phyloP scores from a whole-genome alignment of 2,113 vertebrate species.

The Festucalex cinctus region DNA sequence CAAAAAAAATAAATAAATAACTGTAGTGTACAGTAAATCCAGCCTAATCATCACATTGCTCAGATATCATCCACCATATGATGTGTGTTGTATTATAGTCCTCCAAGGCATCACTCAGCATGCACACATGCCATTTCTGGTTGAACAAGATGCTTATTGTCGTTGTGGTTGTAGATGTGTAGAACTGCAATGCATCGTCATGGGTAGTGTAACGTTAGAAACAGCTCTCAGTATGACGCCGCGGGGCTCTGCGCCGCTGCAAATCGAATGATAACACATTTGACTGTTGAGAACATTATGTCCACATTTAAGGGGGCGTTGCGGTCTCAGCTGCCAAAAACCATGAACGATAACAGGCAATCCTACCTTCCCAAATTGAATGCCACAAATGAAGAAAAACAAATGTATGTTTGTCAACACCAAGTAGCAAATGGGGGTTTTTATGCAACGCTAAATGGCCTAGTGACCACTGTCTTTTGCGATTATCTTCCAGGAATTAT shows the following conservation, averaged over 20 bases:
- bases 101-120: not conserved
- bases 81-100: not conserved
- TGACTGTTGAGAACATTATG: slow-evolving; percentile 1
- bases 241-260: not conserved
- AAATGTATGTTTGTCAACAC: not conserved
- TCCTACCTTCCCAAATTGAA: slow-evolving; percentile 59
- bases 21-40: too few relatives aligned
- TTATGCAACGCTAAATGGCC: too few relatives aligned
- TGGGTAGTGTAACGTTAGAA: not conserved
- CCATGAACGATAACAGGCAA: slow-evolving; percentile 48
- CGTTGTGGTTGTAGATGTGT: not conserved
- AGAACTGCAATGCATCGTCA: not conserved
- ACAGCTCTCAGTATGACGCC: not conserved
- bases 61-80: not conserved
- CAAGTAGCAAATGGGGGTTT: too few relatives aligned
- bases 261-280: not conserved
- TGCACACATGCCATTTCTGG: slow-evolving; percentile 1
- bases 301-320: slow-evolving; percentile 31
- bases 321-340: slow-evolving; percentile 50
- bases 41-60: too few relatives aligned
- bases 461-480: too few relatives aligned
- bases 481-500: too few relatives aligned
- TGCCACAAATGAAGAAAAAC: slow-evolving; percentile 66
- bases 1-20: too few relatives aligned
- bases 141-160: not conserved